phyloP scores from a whole-genome alignment of 2,797 vertebrate genomes.

The Chelonia mydas region DNA sequence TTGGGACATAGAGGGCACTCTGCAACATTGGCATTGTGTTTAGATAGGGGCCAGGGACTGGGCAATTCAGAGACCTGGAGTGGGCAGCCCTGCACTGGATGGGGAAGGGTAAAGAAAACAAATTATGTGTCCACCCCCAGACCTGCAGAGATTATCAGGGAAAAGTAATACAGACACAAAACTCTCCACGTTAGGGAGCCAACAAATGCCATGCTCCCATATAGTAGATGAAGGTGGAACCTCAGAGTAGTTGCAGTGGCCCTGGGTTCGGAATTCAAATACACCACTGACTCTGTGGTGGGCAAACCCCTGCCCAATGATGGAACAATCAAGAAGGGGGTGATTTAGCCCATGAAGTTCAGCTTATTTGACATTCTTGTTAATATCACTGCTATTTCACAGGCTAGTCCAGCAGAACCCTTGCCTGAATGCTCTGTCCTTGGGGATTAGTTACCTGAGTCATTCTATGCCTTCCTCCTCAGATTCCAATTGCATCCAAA shows the following conservation, averaged over 20 bases:
- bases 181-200: background rate
- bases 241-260: background rate
- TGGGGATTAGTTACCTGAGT: background rate
- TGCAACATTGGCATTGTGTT: background rate
- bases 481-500: background rate
- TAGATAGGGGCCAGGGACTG: background rate
- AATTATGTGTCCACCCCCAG: background rate
- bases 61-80: background rate
- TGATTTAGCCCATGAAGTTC: background rate
- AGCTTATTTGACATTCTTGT: background rate
- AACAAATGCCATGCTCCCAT: background rate
- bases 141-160: background rate
- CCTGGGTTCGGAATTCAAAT: background rate
- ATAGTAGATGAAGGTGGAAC: background rate
- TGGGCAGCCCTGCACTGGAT: accelerated
- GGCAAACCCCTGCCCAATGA: background rate
- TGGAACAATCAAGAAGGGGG: background rate
- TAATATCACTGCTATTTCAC: background rate
- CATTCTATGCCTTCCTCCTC: background rate
- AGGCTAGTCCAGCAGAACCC: background rate
- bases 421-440: accelerated
- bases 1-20: background rate
- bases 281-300: background rate
- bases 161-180: background rate
- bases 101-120: background rate